Percentiles rank a stretch among this genome's conserved stretches.
Evolutionary conservation across 2,797 vertebrate genomes (phyloP).

Genomic region (Malurus leucopterus): DNA sequence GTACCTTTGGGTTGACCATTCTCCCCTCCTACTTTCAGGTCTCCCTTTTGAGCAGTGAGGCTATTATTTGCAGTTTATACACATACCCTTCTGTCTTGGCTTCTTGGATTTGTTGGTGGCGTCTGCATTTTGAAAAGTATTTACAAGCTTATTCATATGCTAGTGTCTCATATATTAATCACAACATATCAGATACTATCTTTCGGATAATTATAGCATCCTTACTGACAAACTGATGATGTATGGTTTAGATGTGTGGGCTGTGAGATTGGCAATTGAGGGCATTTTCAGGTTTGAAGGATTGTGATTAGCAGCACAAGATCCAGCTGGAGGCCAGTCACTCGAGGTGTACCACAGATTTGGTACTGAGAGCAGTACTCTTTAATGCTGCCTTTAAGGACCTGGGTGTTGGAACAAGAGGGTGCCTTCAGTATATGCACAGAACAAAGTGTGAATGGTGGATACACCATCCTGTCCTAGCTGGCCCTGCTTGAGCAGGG

Average conservation of each 20-base stretch:
- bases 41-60: neutral
- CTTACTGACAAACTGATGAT: neutral
- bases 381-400: neutral
- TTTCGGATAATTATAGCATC: neutral
- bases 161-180: neutral
- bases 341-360: neutral
- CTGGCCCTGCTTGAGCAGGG: neutral
- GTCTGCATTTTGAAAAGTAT: neutral
- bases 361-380: neutral
- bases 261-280: neutral
- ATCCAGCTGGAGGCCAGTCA: neutral
- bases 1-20: neutral
- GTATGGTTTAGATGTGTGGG: neutral
- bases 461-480: neutral
- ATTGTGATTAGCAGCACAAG: neutral
- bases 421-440: neutral
- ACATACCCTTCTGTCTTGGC: accelerated
- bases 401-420: neutral
- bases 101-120: neutral
- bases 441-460: neutral
- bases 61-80: neutral
- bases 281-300: neutral
- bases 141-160: neutral
- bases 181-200: neutral
- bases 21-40: neutral